Conservation (phyloP, 2,888 invertebrate genomes). For the Chelonus formosanus region DNA sequence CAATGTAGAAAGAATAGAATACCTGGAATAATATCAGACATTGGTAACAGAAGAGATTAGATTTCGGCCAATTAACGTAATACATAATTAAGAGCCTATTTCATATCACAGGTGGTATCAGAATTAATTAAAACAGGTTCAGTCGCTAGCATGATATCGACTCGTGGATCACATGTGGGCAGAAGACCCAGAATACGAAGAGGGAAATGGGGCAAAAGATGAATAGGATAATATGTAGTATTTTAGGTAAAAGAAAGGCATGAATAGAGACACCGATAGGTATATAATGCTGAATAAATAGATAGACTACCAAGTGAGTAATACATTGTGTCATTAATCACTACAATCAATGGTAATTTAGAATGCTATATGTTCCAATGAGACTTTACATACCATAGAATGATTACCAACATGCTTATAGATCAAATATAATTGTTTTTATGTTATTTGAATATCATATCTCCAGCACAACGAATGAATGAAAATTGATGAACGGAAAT, state of each 20-base stretch:
- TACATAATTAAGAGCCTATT: slow-evolving; percentile 46
- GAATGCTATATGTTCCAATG: too few species aligned
- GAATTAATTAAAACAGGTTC: slow-evolving; percentile 46
- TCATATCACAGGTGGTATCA: slow-evolving; percentile 42
- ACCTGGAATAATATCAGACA: too few species aligned
- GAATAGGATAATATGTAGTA: slow-evolving; percentile 6
- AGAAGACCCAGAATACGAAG: too few species aligned
- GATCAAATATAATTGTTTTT: too few species aligned
- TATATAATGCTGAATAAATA: neutral
- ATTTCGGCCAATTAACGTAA: slow-evolving; percentile 40
- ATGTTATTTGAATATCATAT: too few species aligned
- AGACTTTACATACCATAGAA: too few species aligned
- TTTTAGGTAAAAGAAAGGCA: slow-evolving; percentile 33
- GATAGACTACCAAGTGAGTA: too few species aligned
- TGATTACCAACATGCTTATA: too few species aligned
- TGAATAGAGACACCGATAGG: neutral
- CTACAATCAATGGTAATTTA: too few species aligned
- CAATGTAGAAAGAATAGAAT: too few species aligned
- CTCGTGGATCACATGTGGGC: slow-evolving; percentile 41
- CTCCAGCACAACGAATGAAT: slow-evolving; percentile 12
- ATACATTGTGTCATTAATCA: too few species aligned
- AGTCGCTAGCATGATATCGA: slow-evolving; percentile 39
- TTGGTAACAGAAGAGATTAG: slow-evolving; percentile 3
- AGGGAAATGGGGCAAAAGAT: slow-evolving; percentile 21
- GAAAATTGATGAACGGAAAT: slow-evolving; percentile 42